Base-by-base conservation (phyloP, 2,888 invertebrate genomes). In the Antheraea yamamai region DNA sequence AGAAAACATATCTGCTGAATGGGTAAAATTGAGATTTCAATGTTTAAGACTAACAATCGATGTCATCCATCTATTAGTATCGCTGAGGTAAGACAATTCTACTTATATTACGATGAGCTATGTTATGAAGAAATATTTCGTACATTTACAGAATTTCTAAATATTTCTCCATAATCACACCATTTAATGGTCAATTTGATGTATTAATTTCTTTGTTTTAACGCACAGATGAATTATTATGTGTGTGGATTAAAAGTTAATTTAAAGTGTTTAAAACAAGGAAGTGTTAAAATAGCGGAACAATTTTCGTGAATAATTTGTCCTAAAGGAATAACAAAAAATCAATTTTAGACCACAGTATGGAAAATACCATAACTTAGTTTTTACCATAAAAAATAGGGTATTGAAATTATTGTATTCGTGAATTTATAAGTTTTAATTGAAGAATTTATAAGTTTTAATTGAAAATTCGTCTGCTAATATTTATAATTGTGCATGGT, bases 21-120 rank as follows among this genome's bases (percentile, higher is more conserved):
- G 98, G 98, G 92, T 98, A 82, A 96, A 96, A 82, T 94, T 97
- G 82, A 96, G 98, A 84, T 98, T 97, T 92, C 96, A 97, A 81
- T 97, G 96, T 91, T 93, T 98, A 89, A 96, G 96, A 79, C 90
- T 97, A 81, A 94, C 96, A 30, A 93, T 96, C 74, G 97, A 97
- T 81, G 96, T 97, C 77, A 94, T 96, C 82, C 95, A 96, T 78
- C 95, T 98, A 84, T 94, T 98, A 78, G 95, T 95, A 83, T 95
- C 96, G 76, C 94, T 98, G 83, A 96, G 95, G 95, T 95, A 92
- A 82, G 93, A 91, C 86, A 79, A 82, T 84, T 78, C 81, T 81
- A 75, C 76, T 83, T 77, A 79, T 76, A 75, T 75, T 14, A 74
- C 75, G 76, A 76, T 76, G 79, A 81, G 78, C 83, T 86, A 87